Conservation (phyloP, 2,888 invertebrate genomes). For the Nomada ruficornis region DNA sequence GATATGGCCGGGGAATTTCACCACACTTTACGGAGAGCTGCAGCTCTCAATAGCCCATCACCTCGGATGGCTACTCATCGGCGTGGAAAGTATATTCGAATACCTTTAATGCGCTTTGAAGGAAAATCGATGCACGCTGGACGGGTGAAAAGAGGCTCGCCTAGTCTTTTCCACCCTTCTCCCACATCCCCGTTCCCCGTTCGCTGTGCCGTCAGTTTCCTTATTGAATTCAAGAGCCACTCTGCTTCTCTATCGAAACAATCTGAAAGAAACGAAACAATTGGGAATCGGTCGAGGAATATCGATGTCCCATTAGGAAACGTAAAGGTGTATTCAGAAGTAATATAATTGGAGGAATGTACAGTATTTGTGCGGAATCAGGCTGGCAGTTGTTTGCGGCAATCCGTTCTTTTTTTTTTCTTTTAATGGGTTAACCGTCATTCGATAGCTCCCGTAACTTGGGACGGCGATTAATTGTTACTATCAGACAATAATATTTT, state of each 20-base stretch:
- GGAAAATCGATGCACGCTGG: conserved; percentile 71
- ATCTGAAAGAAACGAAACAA: conserved; percentile 35
- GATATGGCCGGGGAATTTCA: conserved; percentile 67
- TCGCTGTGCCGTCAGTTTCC: conserved; percentile 48
- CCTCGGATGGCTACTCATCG: conserved; percentile 75
- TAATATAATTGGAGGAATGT: conserved; percentile 13
- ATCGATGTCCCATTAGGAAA: conserved; percentile 23
- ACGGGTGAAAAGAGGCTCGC: conserved; percentile 46
- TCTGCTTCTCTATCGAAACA: conserved; percentile 50
- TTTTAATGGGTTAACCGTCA: not conserved
- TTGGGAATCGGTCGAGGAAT: conserved; percentile 24
- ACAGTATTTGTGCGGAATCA: not conserved
- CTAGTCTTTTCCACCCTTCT: not conserved
- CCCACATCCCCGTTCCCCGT: not conserved
- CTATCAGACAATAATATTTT: not conserved
- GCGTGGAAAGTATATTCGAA: conserved; percentile 76
- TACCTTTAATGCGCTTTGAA: conserved; percentile 71
- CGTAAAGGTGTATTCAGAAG: not conserved
- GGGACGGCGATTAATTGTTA: not conserved
- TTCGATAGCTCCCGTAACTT: not conserved
- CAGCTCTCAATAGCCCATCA: conserved; percentile 77
- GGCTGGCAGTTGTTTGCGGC: not conserved
- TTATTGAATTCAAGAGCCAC: conserved; percentile 60
- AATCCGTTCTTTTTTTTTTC: no score
- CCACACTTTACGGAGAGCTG: conserved; percentile 74